Percentiles rank a stretch among this genome's conserved stretches.
Evolutionary conservation across 2,888 invertebrate genomes (phyloP).

Genomic region (Leptopterna dolabrata): DNA sequence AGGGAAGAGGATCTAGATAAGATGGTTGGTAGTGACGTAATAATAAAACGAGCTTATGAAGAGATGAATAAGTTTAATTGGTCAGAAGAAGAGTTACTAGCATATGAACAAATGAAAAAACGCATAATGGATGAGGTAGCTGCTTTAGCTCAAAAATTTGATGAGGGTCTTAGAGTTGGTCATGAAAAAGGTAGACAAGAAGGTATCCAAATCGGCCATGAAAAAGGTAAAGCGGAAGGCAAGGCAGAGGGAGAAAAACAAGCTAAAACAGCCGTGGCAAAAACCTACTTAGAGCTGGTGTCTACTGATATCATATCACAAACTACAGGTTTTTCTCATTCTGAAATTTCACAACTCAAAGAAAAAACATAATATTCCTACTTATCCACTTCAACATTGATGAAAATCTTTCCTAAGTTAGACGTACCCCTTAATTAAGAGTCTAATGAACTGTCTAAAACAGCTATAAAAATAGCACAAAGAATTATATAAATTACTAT

Average conservation of each 20-base stretch:
- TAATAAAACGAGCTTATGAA: too few relatives aligned
- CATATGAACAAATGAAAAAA: constrained; percentile 62
- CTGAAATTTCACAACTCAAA: constrained; percentile 28
- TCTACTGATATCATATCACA: constrained; percentile 42
- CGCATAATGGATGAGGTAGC: constrained; percentile 61
- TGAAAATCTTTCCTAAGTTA: too few relatives aligned
- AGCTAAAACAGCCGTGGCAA: constrained; percentile 38
- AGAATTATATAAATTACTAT: too few relatives aligned
- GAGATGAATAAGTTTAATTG: too few relatives aligned
- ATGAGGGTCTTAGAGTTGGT: constrained; percentile 58
- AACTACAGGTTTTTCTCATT: constrained; percentile 34
- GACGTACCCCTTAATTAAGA: too few relatives aligned
- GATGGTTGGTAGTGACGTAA: too few relatives aligned
- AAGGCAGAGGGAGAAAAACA: constrained; percentile 3
- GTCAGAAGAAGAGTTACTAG: constrained; percentile 63
- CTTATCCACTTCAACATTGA: constrained; percentile 17
- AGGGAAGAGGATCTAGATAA: too few relatives aligned
- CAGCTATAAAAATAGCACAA: too few relatives aligned
- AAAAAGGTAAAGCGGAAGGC: constrained; percentile 17
- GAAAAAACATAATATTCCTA: constrained; percentile 15
- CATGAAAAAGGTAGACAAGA: constrained; percentile 53
- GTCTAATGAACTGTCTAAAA: too few relatives aligned
- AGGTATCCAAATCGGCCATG: constrained; percentile 26
- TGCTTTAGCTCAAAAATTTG: constrained; percentile 62
- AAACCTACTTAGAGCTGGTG: constrained; percentile 33